Conservation (phyloP, 1,140 invertebrate genomes). For the Drosophila nannoptera region DNA sequence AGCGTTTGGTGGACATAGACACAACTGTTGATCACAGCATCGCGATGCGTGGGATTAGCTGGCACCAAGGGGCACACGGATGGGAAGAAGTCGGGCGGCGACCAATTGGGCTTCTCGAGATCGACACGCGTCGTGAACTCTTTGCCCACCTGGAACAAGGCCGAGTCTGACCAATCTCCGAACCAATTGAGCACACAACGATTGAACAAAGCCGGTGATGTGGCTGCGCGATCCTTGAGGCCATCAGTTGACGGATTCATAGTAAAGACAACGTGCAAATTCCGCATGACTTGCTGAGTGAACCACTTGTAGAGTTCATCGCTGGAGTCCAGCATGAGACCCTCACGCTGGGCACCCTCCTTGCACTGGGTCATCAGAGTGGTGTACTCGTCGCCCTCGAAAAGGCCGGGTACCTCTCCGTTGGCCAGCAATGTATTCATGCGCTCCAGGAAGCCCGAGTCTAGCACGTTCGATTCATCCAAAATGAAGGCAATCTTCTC, state of each 20-base stretch:
- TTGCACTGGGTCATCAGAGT: constrained; percentile 99
- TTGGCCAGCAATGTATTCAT: constrained; percentile 99
- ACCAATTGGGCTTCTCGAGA: constrained; percentile 90
- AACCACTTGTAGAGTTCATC: constrained; percentile 99
- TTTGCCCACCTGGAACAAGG: constrained; percentile 93
- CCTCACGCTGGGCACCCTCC: constrained; percentile 98
- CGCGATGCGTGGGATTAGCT: constrained; percentile 88
- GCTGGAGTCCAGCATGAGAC: constrained; percentile 98
- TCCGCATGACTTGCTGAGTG: constrained; percentile 98
- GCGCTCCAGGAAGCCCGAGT: constrained; percentile 98
- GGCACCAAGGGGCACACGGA: constrained; percentile 89
- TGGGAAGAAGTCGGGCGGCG: constrained; percentile 92
- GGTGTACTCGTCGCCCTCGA: constrained; percentile 97
- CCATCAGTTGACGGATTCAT: constrained; percentile 99
- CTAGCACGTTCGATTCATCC: constrained; percentile 99
- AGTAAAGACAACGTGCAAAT: constrained; percentile 99
- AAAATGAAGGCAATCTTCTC: constrained; percentile 99
- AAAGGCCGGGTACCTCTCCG: constrained; percentile 94
- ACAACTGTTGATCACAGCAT: constrained; percentile 98
- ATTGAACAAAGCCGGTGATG: constrained; percentile 99
- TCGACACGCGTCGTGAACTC: constrained; percentile 92
- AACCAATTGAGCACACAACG: constrained; percentile 99
- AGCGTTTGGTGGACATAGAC: constrained; percentile 99
- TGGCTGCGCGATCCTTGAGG: constrained; percentile 97
- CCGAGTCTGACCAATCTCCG: constrained; percentile 99